These are phyloP conservation scores for Cottus gobio DNA, from an alignment of 2,113 vertebrate species.

Conservation along the genomic window DNA sequence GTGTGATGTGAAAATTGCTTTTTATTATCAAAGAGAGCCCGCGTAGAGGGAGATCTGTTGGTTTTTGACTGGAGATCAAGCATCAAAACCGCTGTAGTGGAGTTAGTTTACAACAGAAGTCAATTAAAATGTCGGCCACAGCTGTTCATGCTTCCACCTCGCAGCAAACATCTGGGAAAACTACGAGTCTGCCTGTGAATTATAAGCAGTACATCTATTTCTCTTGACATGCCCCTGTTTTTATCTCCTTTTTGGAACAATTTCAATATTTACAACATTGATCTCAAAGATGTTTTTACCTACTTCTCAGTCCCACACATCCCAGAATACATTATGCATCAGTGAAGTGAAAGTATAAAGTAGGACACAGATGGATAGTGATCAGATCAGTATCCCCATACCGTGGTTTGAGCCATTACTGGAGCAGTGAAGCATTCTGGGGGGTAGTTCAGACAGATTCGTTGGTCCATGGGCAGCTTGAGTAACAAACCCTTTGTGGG, in stretches of 20 bases:
- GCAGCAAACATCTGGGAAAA: constrained; percentile 41
- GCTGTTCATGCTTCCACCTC: constrained; percentile 23
- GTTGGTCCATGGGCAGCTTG: constrained; percentile 85
- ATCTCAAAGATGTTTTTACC: background rate
- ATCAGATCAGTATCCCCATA: constrained; percentile 57
- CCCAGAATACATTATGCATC: background rate
- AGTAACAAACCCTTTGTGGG: constrained; percentile 82
- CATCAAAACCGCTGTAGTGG: constrained; percentile 33
- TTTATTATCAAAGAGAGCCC: constrained; percentile 23
- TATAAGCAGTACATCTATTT: background rate
- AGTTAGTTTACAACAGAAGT: constrained; percentile 27
- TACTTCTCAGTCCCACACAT: background rate
- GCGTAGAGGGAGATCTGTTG: constrained; percentile 2
- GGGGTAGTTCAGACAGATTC: constrained; percentile 86
- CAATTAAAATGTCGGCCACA: constrained; percentile 13
- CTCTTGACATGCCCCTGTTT: background rate
- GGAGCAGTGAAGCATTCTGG: constrained; percentile 84
- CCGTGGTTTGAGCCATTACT: constrained; percentile 86
- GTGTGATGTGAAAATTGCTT: constrained; percentile 25
- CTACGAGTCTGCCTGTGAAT: constrained; percentile 18
- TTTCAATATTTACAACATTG: background rate
- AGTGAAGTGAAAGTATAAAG: background rate
- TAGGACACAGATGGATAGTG: background rate
- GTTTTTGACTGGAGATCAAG: constrained; percentile 40
- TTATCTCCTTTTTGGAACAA: background rate